Base-by-base conservation (phyloP, 2,888 invertebrate genomes). In the Abrostola triplasia region DNA sequence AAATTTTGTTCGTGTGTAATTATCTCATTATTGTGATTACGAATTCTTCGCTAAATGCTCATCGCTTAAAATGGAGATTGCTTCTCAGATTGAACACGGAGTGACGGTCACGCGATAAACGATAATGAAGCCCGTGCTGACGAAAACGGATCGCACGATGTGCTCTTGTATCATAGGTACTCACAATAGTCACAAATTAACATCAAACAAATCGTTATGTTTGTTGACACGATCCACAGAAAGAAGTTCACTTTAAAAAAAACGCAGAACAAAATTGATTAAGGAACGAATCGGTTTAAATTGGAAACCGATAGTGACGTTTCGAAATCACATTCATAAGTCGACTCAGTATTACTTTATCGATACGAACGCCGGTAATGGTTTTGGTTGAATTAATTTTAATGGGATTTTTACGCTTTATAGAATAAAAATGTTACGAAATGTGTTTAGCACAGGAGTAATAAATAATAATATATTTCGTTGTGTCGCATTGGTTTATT, bases 1-100 rank as follows among this genome's bases (percentile, higher is more conserved):
- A 93, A 95, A 94, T 95, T 95, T 94, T 92, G 93, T 94, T 90
- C 91, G 91, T 92, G 92, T 94, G 93, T 94, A 94, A 95, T 95
- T 94, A 94, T 94, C 94, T 94, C 92, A 94, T 94, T 94, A 94
- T 93, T 92, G 92, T 93, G 90, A 94, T 94, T 94, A 93, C 92
- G 92, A 93, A 93, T 93, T 91, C 92, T 87, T 87, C 87, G 92
- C 92, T 93, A 93, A 94, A 94, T 93, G 91, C 90, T 92, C 90
- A 88, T 89, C 89, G 88, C 89, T 90, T 87, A 87, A 90, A 92
- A 92, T 90, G 92, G 92, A 88, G 89, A 91, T 91, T 90, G 89
- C 87, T 80, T 77, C 87, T 87, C 82, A 82, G 84, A 84, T 86
- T 80, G 87, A 83, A 84, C 88, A 84, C 78, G 85, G 84, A 80